phyloP scores from a whole-genome alignment of 1,140 invertebrate genomes.

The Sesamia nonagrioides region DNA sequence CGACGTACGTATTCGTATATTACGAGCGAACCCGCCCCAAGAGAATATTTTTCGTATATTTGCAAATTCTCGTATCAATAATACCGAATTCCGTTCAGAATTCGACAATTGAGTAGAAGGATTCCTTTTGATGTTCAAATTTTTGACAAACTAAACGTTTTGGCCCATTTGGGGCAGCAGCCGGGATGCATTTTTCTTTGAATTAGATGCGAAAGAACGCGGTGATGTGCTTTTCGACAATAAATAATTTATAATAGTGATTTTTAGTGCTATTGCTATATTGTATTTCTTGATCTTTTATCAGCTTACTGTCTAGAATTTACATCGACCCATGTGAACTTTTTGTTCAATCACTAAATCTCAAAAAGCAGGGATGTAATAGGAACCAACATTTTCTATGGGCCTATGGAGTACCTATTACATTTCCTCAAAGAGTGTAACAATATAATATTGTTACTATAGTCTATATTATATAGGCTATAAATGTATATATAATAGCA shows the following conservation, averaged over 20 bases:
- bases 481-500: no score
- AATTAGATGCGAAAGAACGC: not conserved
- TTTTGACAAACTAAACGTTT: slow-evolving; percentile 43
- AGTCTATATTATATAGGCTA: no score
- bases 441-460: no score
- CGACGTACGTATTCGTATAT: slow-evolving; percentile 34
- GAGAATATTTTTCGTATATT: slow-evolving; percentile 55
- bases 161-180: slow-evolving; percentile 10
- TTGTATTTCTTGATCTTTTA: no score
- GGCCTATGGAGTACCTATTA: no score
- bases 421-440: no score
- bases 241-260: not conserved
- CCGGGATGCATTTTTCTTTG: slow-evolving; percentile 21
- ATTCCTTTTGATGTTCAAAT: slow-evolving; percentile 32
- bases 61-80: slow-evolving; percentile 56
- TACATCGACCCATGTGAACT: no score
- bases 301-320: no score
- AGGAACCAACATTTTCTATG: no score
- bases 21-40: slow-evolving; percentile 40
- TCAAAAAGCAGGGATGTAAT: no score
- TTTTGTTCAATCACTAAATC: no score
- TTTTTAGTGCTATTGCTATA: not conserved
- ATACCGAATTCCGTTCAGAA: slow-evolving; percentile 46
- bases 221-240: not conserved
- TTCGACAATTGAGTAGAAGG: slow-evolving; percentile 31